Base-by-base conservation (phyloP, 1,140 invertebrate genomes). In the Heterodera schachtii region DNA sequence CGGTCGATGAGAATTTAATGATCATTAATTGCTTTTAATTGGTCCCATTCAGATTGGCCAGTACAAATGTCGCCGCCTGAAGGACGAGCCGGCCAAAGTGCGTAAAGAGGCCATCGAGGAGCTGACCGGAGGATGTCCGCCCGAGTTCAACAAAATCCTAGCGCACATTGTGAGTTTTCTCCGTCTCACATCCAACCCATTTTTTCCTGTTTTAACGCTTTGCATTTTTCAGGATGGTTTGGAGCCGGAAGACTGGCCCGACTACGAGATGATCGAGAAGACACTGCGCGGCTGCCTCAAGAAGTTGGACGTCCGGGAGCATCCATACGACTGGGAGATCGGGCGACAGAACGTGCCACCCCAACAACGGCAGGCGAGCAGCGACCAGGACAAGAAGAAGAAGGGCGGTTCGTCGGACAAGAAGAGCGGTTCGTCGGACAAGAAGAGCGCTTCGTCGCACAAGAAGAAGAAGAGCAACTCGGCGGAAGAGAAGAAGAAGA, bases 321-420 rank as follows among this genome's bases (percentile, higher is more conserved):
- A 87, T 66, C 86, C 86, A 21, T 87, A 87, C 66, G 86, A 82
- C 46, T 82, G 81, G 81, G 81, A 82, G 46, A 4, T 16, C 13
- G 57, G 16, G 0, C 57, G 57, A 75, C 57, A 6, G 6, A 52
- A 52, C 49, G 31, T 31, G 31, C 31, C 31, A 31, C 31, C 1
- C 31, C 31, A 31, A 31, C 31, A 31, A 31, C 31, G 31, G 31
- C 31, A 31, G 31, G 31, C 31, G 31, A 31, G 31, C 31, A 31
- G 31, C 31, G 31, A 31, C 31, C 31, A 31, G 31, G 31, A 31
- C 0, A 31, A 31, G 31, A 31, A 31, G 31, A 31, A 31, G 31
- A 31, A 31, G 31, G 31, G 31, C 31, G 31, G 31, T 31, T 31
- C 31, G 31, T 31, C 31, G 31, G 0, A 31, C 31, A 31, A 31